Evolutionary conservation across 2,888 invertebrate genomes (phyloP).

Genomic region (Agrotis segetum): DNA sequence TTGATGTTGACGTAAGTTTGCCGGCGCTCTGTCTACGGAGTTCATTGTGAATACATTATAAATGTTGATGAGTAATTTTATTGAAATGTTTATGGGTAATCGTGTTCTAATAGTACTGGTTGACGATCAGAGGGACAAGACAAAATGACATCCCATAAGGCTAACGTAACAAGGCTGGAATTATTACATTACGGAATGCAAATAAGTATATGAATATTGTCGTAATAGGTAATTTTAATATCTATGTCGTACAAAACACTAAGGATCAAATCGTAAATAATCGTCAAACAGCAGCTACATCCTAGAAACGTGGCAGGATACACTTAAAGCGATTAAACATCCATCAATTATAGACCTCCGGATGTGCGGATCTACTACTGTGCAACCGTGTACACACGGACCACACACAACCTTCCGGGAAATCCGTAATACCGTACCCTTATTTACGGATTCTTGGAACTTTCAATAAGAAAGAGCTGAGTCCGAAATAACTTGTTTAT

Average conservation of each 20-base stretch:
- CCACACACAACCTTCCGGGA: not conserved
- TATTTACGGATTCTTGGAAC: conserved; percentile 8
- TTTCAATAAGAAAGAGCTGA: conserved; percentile 7
- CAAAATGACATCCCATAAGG: not conserved
- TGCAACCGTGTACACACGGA: conserved; percentile 2
- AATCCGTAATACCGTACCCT: conserved; percentile 5
- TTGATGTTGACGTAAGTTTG: conserved; percentile 30
- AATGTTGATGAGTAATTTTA: not conserved
- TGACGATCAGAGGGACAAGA: not conserved
- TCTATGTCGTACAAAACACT: no score
- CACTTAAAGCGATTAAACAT: no score
- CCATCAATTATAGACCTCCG: not conserved
- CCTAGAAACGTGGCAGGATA: no score
- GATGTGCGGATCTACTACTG: not conserved
- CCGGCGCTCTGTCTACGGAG: conserved; percentile 3
- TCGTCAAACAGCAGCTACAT: no score
- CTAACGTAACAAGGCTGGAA: no score
- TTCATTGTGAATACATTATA: conserved; percentile 11
- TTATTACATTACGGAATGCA: no score
- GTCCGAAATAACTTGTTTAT: not conserved
- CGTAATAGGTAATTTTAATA: no score
- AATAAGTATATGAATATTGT: no score
- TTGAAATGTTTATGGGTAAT: not conserved
- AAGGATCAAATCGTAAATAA: no score
- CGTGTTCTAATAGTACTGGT: not conserved